These are phyloP conservation scores for Ophion costatus DNA, from an alignment of 2,888 invertebrate species.

Conservation along the genomic window DNA sequence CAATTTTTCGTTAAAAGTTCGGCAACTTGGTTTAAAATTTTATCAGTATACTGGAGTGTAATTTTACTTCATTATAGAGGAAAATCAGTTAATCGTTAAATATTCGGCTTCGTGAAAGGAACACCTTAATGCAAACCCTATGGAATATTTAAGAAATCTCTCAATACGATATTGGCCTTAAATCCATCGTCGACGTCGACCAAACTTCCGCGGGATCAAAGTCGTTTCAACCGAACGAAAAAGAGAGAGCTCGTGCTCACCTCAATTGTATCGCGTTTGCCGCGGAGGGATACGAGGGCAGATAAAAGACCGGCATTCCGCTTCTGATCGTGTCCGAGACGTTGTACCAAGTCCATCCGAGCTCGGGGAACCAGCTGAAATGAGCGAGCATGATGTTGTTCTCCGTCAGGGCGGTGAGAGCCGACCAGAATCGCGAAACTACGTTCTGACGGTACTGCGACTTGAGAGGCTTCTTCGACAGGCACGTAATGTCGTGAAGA, in stretches of 20 bases:
- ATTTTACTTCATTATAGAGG: no score
- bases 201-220: no score
- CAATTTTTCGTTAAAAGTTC: no score
- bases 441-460: constrained; percentile 88
- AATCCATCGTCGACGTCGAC: no score
- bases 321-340: constrained; percentile 89
- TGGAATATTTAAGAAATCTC: no score
- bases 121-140: no score
- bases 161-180: no score
- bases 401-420: constrained; percentile 87
- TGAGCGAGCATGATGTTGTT: constrained; percentile 89
- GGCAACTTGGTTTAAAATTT: no score
- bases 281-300: constrained; percentile 83
- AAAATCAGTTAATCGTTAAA: no score
- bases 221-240: neutral
- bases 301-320: constrained; percentile 89
- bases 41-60: no score
- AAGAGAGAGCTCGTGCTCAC: constrained; percentile 66
- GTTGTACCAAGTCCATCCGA: constrained; percentile 86
- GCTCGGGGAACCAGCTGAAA: constrained; percentile 88
- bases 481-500: constrained; percentile 89
- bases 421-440: constrained; percentile 88
- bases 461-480: constrained; percentile 86
- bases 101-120: no score
- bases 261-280: constrained; percentile 78